These are phyloP conservation scores for Cochlearius cochlearius DNA, from an alignment of 2,113 vertebrate genomes.

Conservation along the genomic window DNA sequence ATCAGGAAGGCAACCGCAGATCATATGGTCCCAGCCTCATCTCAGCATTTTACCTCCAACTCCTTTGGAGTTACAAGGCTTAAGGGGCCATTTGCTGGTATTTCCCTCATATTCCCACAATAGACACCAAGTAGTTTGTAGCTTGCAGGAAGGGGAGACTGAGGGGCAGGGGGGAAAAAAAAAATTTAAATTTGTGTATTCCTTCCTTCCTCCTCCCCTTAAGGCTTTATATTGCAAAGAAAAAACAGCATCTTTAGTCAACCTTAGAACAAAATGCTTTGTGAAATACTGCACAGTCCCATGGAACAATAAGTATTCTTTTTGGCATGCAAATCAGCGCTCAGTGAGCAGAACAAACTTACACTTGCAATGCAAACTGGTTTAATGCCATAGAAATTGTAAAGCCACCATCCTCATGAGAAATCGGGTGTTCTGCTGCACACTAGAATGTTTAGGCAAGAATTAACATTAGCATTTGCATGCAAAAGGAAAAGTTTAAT, in stretches of 20 bases:
- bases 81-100: background rate
- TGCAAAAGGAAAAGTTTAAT: slow-evolving; percentile 14
- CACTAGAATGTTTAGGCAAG: background rate
- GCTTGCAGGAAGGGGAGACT: background rate
- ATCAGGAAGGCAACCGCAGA: background rate
- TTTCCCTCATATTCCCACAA: background rate
- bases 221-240: background rate
- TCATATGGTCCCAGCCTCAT: background rate
- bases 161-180: background rate
- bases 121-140: background rate
- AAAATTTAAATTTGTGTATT: background rate
- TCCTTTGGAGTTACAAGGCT: background rate
- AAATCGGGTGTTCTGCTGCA: slow-evolving; percentile 50
- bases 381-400: slow-evolving; percentile 60
- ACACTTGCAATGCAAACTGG: slow-evolving; percentile 43
- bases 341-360: slow-evolving; percentile 46
- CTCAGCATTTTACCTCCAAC: background rate
- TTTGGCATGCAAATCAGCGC: slow-evolving; percentile 6
- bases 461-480: slow-evolving; percentile 9
- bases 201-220: background rate
- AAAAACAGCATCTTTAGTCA: background rate
- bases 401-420: slow-evolving; percentile 54
- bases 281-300: background rate
- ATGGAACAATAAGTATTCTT: background rate
- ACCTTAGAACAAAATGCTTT: background rate